Evolutionary conservation across 2,888 invertebrate species (phyloP).

Genomic region (Chrysopilus asiliformis): DNA sequence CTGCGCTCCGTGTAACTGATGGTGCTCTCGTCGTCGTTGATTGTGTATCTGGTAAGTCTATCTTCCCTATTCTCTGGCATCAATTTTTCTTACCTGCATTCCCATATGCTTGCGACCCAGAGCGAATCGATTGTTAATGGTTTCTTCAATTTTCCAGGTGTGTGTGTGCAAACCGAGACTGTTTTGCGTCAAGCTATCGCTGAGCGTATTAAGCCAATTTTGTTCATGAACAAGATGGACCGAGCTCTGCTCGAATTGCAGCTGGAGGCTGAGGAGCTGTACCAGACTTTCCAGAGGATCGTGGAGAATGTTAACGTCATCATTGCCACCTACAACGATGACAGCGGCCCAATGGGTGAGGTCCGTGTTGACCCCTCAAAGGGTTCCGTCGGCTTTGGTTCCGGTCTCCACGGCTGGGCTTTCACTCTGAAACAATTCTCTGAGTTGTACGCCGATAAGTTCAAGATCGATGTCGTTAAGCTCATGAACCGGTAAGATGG

Average conservation of each 20-base stretch:
- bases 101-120: no score
- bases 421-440: slow-evolving; percentile 99
- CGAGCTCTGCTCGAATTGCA: slow-evolving; percentile 95
- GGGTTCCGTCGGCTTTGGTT: slow-evolving; percentile 99
- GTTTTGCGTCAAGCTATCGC: slow-evolving; percentile 99
- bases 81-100: no score
- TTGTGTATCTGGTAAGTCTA: slow-evolving; percentile 83
- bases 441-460: slow-evolving; percentile 98
- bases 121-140: no score
- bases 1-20: slow-evolving; percentile 98
- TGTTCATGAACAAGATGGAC: slow-evolving; percentile 99
- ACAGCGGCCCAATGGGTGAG: slow-evolving; percentile 97
- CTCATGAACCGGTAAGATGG: slow-evolving; percentile 71
- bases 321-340: slow-evolving; percentile 97
- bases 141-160: slow-evolving; percentile 71
- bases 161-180: slow-evolving; percentile 99
- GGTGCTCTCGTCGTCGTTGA: slow-evolving; percentile 99
- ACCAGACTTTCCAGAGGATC: slow-evolving; percentile 98
- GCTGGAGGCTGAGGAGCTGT: slow-evolving; percentile 89
- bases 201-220: slow-evolving; percentile 98
- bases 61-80: no score
- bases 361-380: slow-evolving; percentile 95
- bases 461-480: slow-evolving; percentile 93
- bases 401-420: slow-evolving; percentile 99
- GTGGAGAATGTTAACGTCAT: slow-evolving; percentile 99